Evolutionary conservation across 1,140 invertebrate genomes (phyloP), one percentile per base, ranked within the genome.

Genomic region (Tetranychus cinnabarinus): DNA sequence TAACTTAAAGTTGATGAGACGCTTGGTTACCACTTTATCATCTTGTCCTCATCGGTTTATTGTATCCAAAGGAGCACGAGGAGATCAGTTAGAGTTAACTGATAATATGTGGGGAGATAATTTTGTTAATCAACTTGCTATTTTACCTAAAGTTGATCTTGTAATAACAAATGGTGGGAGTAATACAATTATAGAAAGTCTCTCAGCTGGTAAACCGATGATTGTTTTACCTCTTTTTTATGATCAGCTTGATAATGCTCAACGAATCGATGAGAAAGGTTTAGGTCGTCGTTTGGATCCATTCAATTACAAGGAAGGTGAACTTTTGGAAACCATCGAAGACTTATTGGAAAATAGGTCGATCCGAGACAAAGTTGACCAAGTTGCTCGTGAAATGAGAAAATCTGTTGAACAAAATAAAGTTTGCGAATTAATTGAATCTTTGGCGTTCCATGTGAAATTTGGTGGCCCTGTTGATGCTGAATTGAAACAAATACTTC

Each of bases 151-250:
- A n/a, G 50, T 63, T 42, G 63, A 65, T 64, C 36, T 69, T 13
- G 68, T 70, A 45, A 65, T 71, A 23, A 68, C 66, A 45, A 69
- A 71, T 46, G 69, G 70, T 55, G 70, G 70, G 6, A 69, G 65
- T 48, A 68, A 68, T 42, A 59, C 58, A 46, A n/a, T 59, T 12
- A 23, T 48, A 7, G 64, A 65, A 54, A 31, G 50, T 35, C 45
- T 65, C 2, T 39, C 36, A 13, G 60, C 55, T 39, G 64, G 64
- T 37, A 54, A 55, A 47, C 58, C 58, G 54, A 47, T 61, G 36
- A 64, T 65, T 42, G 42, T 65, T 3, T 31, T 65, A 36, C 62
- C 62, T 31, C n/a, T 65, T 10, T 65, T 52, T 36, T 56, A 36
- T 12, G 59, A 60, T 60, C 59, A 60, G 39, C 54, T 39, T 7